These are phyloP conservation scores for Calameuta idolon DNA, from an alignment of 2,888 invertebrate genomes.

Conservation along the genomic window DNA sequence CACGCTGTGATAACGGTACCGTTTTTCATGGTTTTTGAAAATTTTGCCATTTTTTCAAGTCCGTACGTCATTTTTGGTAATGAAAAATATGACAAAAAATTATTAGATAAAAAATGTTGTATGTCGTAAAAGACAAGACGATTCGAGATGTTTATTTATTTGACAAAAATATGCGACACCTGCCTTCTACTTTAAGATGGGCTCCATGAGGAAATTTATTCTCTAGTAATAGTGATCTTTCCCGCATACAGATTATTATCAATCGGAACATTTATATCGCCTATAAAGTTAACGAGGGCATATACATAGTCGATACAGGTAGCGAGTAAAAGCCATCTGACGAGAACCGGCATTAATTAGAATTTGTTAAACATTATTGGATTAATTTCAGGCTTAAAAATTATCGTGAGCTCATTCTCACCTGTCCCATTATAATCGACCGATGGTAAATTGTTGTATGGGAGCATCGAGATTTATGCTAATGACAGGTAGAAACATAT, in stretches of 20 bases:
- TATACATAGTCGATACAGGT: not conserved
- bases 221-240: not conserved
- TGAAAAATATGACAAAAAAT: not conserved
- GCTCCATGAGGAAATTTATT: not conserved
- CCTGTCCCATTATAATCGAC: not conserved
- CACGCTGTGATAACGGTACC: constrained; percentile 51
- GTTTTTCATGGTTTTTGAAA: not conserved
- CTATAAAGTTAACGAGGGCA: not conserved
- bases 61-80: not conserved
- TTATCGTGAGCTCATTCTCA: not conserved
- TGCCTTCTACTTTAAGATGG: not conserved
- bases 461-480: not conserved
- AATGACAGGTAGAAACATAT: not conserved
- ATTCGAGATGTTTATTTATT: not conserved
- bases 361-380: not conserved
- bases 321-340: not conserved
- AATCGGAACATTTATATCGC: not conserved
- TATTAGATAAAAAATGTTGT: not conserved
- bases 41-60: not conserved
- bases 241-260: not conserved
- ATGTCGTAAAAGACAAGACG: not conserved
- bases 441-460: not conserved
- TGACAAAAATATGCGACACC: not conserved
- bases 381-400: not conserved
- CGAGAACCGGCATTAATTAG: not conserved